Conservation (phyloP, 1,140 invertebrate genomes). For the Trypoxylus dichotomus region DNA sequence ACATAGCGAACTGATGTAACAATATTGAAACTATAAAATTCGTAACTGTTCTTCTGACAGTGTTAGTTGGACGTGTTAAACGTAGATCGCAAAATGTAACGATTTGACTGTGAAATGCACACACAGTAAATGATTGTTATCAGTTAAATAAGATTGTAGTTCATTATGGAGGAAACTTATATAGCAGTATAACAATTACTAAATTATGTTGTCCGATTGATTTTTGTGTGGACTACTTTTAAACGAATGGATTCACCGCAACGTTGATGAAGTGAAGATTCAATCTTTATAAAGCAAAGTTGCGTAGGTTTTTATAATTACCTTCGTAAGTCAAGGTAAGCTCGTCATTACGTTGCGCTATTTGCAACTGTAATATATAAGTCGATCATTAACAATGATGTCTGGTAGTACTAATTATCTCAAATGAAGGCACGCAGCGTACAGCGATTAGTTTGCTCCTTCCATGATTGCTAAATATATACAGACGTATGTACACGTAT, state of each 20-base stretch:
- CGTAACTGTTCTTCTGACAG: too few species aligned
- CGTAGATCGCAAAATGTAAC: too few species aligned
- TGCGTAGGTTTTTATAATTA: not conserved
- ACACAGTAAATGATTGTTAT: too few species aligned
- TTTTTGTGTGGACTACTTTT: not conserved
- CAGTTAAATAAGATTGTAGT: too few species aligned
- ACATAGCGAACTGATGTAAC: too few species aligned
- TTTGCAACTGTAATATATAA: not conserved
- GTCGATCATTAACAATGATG: constrained; percentile 1
- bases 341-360: not conserved
- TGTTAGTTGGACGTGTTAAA: too few species aligned
- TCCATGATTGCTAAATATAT: not conserved
- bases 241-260: not conserved
- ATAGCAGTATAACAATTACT: too few species aligned
- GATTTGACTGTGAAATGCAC: too few species aligned
- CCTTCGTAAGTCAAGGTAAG: not conserved
- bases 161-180: too few species aligned
- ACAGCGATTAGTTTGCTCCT: not conserved
- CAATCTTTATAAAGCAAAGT: not conserved
- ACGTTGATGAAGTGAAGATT: not conserved
- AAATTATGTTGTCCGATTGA: too few species aligned
- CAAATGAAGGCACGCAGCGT: not conserved
- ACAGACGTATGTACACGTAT: too few species aligned
- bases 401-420: not conserved
- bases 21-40: too few species aligned